Base-by-base conservation (phyloP, 2,888 invertebrate species). In the Chloromyia formosa region DNA sequence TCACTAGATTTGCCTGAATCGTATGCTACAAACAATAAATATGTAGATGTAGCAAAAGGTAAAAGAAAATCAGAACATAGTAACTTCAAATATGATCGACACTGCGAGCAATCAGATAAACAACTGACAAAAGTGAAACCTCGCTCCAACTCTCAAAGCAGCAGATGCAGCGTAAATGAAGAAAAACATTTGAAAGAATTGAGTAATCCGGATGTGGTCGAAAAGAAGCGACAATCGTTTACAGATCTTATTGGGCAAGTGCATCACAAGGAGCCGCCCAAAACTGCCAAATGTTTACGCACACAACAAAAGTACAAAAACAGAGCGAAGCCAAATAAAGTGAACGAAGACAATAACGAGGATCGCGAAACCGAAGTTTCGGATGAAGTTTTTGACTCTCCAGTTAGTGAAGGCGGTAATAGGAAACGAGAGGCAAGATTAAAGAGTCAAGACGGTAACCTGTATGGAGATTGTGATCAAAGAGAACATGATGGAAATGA, bases 1-100 rank as follows among this genome's bases (percentile, higher is more conserved):
- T 85, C 85, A 0, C 78, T 85, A 4, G 83, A 85, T 53, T 76
- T 85, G 69, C 82, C 82, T 53, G 5, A 58, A 20, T 20, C 58
- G 58, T 56, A 58, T 42, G 58, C 20, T 58, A 5, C 10, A n/a
- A 9, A 20, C 5, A 58, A 20, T 10, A 82, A 82, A 45, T 14
- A 66, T 49, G 40, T n/a, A 4, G 16, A 14, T n/a, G n/a, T 4
- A 12, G 20, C 27, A 12, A 23, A 23, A 1, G 12, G 12, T n/a
- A n/a, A 12, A n/a, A 7, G 49, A 3, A 49, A 49, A 3, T 49
- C 49, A 2, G 12, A 12, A n/a, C 14, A 49, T n/a, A 10, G 12
- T n/a, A 7, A 49, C 10, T 1, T 5, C 12, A n/a, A n/a, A n/a
- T n/a, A 49, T 49, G 12, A 9, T n/a, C 16, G 16, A 35, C 4